These are phyloP conservation scores for Clunio marinus DNA, from an alignment of 2,888 invertebrate species.

Conservation along the genomic window DNA sequence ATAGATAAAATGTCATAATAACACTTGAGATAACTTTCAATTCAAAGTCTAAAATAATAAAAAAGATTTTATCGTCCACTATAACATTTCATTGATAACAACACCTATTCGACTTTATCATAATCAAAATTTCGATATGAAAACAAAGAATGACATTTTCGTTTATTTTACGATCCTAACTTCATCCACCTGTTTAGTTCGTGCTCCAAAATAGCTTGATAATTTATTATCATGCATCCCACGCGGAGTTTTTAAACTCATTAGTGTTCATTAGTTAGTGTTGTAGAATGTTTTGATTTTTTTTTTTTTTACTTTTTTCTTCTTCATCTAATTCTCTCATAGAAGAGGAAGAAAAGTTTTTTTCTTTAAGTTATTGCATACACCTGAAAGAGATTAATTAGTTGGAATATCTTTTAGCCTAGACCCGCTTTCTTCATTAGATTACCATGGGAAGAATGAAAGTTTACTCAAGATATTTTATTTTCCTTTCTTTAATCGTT, in stretches of 20 bases:
- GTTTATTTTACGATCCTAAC: no score
- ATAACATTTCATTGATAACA: no score
- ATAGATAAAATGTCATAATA: no score
- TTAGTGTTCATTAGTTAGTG: constrained; percentile 10
- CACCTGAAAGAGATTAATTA: constrained; percentile 10
- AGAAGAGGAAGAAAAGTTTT: background rate
- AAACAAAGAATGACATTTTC: no score
- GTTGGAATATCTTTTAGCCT: constrained; percentile 7
- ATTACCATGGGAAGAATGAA: background rate
- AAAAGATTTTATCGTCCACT: no score
- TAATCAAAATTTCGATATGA: no score
- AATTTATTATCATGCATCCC: constrained; percentile 6
- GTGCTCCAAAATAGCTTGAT: background rate
- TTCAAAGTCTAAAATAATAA: no score
- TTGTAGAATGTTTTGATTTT: constrained; percentile 1
- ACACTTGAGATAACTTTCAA: no score
- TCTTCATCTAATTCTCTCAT: no score
- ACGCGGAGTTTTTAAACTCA: constrained; percentile 4
- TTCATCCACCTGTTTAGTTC: no score
- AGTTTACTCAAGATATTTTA: background rate
- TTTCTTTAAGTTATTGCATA: background rate
- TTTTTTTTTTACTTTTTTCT: background rate
- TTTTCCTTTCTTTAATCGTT: no score
- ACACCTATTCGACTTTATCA: no score
- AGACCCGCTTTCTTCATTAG: constrained; percentile 7